Conservation (phyloP, 2,888 invertebrate species). For the Pollenia amentaria region DNA sequence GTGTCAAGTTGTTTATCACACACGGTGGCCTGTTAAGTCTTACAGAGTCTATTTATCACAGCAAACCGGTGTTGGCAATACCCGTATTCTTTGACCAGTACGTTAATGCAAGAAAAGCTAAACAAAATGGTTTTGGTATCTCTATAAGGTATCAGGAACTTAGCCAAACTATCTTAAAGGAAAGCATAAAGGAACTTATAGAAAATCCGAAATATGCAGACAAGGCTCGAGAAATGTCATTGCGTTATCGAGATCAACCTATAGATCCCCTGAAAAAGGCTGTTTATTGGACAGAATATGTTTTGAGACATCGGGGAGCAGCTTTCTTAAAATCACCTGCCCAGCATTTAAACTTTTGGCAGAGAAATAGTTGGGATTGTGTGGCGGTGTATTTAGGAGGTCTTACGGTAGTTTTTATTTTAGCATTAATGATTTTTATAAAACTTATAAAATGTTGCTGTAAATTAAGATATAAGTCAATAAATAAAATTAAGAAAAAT, state of each 20-base stretch:
- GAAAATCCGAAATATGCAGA: slow-evolving; percentile 75
- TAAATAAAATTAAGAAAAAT: slow-evolving; percentile 19
- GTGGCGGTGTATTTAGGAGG: slow-evolving; percentile 75
- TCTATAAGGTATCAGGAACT: slow-evolving; percentile 33
- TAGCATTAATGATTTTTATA: background rate
- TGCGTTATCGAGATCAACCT: slow-evolving; percentile 80
- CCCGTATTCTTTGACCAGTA: slow-evolving; percentile 85
- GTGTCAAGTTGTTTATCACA: slow-evolving; percentile 83
- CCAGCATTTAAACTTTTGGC: slow-evolving; percentile 75
- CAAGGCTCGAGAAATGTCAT: slow-evolving; percentile 75
- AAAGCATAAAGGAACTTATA: slow-evolving; percentile 76
- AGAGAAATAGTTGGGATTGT: slow-evolving; percentile 78
- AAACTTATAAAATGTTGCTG: slow-evolving; percentile 25
- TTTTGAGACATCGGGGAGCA: slow-evolving; percentile 81
- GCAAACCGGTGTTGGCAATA: slow-evolving; percentile 84
- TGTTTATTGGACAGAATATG: slow-evolving; percentile 83
- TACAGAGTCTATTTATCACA: slow-evolving; percentile 83
- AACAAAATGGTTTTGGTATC: slow-evolving; percentile 53
- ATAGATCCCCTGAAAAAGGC: slow-evolving; percentile 79
- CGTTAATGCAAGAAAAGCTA: slow-evolving; percentile 83
- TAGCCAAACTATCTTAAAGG: slow-evolving; percentile 22
- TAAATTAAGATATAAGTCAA: background rate
- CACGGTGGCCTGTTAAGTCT: slow-evolving; percentile 84
- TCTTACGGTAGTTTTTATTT: slow-evolving; percentile 12
- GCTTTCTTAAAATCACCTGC: slow-evolving; percentile 78